These are phyloP conservation scores for Drosophila eohydei DNA, from an alignment of 2,888 invertebrate species.

Conservation along the genomic window DNA sequence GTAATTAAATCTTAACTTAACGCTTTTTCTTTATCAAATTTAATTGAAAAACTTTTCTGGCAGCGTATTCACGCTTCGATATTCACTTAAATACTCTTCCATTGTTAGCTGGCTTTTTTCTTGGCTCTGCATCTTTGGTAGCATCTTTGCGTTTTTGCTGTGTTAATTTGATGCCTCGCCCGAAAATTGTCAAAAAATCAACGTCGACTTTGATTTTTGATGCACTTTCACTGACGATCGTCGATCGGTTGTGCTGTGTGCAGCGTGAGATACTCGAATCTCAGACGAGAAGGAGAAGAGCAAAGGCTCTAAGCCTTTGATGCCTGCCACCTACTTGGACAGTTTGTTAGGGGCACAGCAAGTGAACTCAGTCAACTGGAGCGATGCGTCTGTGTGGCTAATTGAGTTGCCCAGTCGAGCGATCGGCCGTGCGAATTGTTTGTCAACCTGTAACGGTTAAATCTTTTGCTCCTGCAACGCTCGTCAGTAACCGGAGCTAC, in stretches of 20 bases:
- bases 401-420: conserved; percentile 74
- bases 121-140: conserved; percentile 57
- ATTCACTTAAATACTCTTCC: neutral
- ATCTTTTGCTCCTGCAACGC: conserved; percentile 46
- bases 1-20: no score
- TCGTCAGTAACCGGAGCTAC: conserved; percentile 65
- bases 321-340: conserved; percentile 73
- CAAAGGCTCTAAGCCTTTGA: conserved; percentile 30
- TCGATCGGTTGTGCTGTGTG: conserved; percentile 45
- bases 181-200: conserved; percentile 70
- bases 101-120: neutral
- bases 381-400: conserved; percentile 69
- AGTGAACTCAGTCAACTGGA: conserved; percentile 71
- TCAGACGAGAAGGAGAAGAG: neutral
- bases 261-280: conserved; percentile 72
- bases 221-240: conserved; percentile 73
- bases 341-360: conserved; percentile 29
- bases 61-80: conserved; percentile 25
- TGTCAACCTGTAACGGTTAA: conserved; percentile 77
- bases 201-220: conserved; percentile 74
- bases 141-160: conserved; percentile 67
- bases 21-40: neutral
- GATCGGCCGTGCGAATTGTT: conserved; percentile 77
- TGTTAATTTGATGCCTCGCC: conserved; percentile 74
- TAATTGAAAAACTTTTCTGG: neutral